Evolutionary conservation across 2,113 vertebrate species (phyloP).

Genomic region (Furnarius figulus): DNA sequence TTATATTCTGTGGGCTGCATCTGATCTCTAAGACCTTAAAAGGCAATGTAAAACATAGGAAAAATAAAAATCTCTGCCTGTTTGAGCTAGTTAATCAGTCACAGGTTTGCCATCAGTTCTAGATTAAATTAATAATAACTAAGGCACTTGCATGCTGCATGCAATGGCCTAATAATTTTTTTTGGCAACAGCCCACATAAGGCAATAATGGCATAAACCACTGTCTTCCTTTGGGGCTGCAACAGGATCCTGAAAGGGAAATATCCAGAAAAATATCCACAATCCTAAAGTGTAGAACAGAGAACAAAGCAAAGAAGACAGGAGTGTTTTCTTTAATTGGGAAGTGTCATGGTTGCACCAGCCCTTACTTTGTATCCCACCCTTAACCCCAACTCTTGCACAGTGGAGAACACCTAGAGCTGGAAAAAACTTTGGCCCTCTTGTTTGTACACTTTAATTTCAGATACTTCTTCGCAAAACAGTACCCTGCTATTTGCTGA

Average conservation of each 20-base stretch:
- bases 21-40: conserved; percentile 38
- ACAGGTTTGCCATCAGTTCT: background rate
- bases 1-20: background rate
- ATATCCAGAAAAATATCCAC: background rate
- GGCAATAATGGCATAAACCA: background rate
- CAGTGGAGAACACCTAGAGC: background rate
- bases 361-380: background rate
- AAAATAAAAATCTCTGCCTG: background rate
- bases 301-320: background rate
- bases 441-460: background rate
- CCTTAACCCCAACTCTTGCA: background rate
- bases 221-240: background rate
- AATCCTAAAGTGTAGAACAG: background rate
- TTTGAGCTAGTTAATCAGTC: background rate
- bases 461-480: background rate
- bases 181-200: background rate
- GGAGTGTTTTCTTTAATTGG: background rate
- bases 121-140: background rate
- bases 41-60: background rate
- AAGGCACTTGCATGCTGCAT: background rate
- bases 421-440: background rate
- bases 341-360: background rate
- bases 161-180: background rate
- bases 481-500: background rate
- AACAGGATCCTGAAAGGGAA: background rate